phyloP scores from a whole-genome alignment of 2,888 invertebrate genomes.

The Clistopyga incitator region DNA sequence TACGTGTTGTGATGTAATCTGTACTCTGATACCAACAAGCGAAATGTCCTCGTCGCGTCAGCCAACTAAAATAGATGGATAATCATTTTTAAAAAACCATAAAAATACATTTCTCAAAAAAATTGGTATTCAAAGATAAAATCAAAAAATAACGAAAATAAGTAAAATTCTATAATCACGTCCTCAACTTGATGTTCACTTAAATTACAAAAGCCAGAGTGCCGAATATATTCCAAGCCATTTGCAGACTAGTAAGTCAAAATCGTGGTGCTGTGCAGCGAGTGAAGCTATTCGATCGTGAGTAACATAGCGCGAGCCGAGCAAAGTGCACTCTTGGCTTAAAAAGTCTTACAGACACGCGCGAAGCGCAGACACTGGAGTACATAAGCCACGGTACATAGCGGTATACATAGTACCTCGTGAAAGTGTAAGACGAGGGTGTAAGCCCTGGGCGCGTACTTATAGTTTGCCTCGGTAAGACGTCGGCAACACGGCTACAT shows the following conservation, averaged over 20 bases:
- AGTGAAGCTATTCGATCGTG: slow-evolving; percentile 38
- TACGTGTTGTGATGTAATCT: background rate
- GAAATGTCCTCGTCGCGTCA: background rate
- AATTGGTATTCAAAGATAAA: no score
- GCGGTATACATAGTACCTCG: background rate
- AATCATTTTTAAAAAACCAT: no score
- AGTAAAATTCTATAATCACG: no score
- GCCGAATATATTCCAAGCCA: background rate
- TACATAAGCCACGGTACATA: background rate
- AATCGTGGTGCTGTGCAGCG: slow-evolving; percentile 22
- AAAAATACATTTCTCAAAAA: background rate
- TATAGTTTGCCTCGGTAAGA: slow-evolving; percentile 59
- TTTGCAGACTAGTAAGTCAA: slow-evolving; percentile 2
- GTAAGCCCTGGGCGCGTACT: slow-evolving; percentile 46
- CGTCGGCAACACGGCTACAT: slow-evolving; percentile 54
- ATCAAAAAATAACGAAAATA: no score
- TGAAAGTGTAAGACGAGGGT: slow-evolving; percentile 32
- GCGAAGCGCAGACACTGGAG: background rate
- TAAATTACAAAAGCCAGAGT: background rate
- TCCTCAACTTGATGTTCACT: background rate
- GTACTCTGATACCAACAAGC: background rate
- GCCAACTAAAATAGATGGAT: background rate
- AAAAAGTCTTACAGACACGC: slow-evolving; percentile 19
- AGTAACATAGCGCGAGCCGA: slow-evolving; percentile 16
- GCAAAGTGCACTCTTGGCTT: slow-evolving; percentile 47